Evolutionary conservation across 2,113 vertebrate genomes (phyloP).

Genomic region (Crotalus helleri): DNA sequence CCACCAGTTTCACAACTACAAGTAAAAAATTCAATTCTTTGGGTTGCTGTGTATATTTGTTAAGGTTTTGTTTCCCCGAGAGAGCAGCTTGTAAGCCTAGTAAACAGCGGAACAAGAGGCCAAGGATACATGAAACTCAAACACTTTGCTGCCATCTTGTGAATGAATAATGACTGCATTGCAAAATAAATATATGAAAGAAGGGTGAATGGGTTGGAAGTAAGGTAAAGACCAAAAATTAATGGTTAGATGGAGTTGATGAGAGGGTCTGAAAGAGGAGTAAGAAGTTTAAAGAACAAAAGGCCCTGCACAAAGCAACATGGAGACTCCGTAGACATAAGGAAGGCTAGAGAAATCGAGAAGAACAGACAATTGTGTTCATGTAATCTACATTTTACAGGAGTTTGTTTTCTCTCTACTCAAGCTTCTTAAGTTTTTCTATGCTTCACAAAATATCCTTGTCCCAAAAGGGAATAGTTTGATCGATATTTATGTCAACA

Average conservation of each 20-base stretch:
- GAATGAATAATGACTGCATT: background rate
- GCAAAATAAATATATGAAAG: background rate
- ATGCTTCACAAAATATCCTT: background rate
- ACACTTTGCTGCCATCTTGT: background rate
- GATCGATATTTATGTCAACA: background rate
- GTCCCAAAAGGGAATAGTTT: background rate
- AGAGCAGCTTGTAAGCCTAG: background rate
- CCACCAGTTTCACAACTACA: background rate
- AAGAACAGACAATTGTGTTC: background rate
- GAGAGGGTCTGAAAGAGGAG: background rate
- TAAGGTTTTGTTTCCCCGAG: background rate
- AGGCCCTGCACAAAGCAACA: background rate
- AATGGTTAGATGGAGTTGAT: background rate
- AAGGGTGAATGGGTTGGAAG: background rate
- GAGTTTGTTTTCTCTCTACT: background rate
- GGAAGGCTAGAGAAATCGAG: background rate
- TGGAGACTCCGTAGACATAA: background rate
- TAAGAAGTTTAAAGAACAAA: background rate
- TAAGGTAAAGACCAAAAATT: background rate
- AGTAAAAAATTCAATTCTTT: background rate
- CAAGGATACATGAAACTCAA: background rate
- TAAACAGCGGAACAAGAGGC: background rate
- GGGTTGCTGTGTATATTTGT: background rate
- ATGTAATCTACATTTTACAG: background rate
- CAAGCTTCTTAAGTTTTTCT: background rate